Percentiles rank a stretch among this genome's conserved stretches.
Conservation (phyloP, 30 jellyfish, hydroid and myxozoan species). For the Hydractinia echinata region DNA sequence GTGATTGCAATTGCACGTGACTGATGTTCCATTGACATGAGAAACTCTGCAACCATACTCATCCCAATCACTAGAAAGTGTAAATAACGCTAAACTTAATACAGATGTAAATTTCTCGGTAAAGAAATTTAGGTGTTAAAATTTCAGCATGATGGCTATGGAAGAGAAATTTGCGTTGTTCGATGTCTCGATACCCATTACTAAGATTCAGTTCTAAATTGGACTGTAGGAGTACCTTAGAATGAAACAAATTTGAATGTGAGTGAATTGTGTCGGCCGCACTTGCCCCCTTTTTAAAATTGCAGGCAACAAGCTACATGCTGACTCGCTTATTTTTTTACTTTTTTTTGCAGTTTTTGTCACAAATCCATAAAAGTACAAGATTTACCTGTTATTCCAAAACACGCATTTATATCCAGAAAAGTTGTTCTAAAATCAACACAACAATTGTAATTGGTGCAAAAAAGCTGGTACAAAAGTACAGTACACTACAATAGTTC, state of each 20-base stretch:
- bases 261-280: background rate
- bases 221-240: background rate
- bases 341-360: background rate
- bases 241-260: background rate
- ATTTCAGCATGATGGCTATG: too few species aligned
- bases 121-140: too few species aligned
- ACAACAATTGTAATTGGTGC: background rate
- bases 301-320: too few species aligned
- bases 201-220: too few species aligned
- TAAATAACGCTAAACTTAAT: background rate
- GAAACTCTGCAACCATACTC: slow-evolving; percentile 8
- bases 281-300: too few species aligned
- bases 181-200: too few species aligned
- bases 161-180: too few species aligned
- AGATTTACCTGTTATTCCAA: slow-evolving; percentile 28
- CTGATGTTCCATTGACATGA: slow-evolving; percentile 11
- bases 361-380: background rate
- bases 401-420: slow-evolving; percentile 13
- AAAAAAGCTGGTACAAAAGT: too few species aligned
- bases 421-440: slow-evolving; percentile 2
- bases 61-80: slow-evolving; percentile 16
- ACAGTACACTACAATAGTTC: too few species aligned
- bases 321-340: too few species aligned
- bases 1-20: slow-evolving; percentile 25
- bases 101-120: background rate